A percentile compares a stretch with the other conserved stretches of the same genome.
phyloP scores from a whole-genome alignment of 2,888 invertebrate genomes.

The Pelosia muscerda region DNA sequence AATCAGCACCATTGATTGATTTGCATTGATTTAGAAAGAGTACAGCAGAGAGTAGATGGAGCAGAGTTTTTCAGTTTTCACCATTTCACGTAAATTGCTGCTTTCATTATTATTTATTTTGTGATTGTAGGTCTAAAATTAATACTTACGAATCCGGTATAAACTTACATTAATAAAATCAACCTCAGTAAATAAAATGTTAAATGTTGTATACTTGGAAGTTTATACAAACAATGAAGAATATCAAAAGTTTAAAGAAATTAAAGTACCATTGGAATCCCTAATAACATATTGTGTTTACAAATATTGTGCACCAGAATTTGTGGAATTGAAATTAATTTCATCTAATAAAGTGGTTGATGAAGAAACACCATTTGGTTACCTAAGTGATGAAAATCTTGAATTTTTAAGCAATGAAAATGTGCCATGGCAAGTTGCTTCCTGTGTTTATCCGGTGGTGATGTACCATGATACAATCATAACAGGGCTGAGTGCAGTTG shows the following conservation, averaged over 20 bases:
- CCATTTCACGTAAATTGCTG: too few species aligned
- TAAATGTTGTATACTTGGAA: slow-evolving; percentile 68
- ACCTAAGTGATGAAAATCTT: slow-evolving; percentile 65
- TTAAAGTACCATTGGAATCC: slow-evolving; percentile 86
- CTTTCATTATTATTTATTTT: not conserved
- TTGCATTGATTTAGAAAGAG: too few species aligned
- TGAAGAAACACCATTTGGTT: slow-evolving; percentile 48
- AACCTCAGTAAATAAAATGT: too few species aligned
- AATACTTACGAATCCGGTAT: not conserved
- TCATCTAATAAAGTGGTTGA: slow-evolving; percentile 53
- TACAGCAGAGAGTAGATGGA: too few species aligned
- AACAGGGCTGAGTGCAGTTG: slow-evolving; percentile 92
- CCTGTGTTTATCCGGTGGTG: slow-evolving; percentile 89
- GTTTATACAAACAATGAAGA: slow-evolving; percentile 55
- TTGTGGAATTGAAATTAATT: slow-evolving; percentile 77
- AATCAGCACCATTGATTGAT: too few species aligned
- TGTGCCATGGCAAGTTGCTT: slow-evolving; percentile 80
- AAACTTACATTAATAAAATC: not conserved
- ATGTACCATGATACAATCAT: slow-evolving; percentile 88
- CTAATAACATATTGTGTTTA: slow-evolving; percentile 88
- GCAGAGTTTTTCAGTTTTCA: too few species aligned
- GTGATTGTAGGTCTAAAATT: not conserved
- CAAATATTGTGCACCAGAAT: slow-evolving; percentile 85
- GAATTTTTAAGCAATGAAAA: slow-evolving; percentile 63
- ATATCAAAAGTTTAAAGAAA: slow-evolving; percentile 48